Conservation (phyloP, 2,888 invertebrate genomes). For the Agrochola circellaris region DNA sequence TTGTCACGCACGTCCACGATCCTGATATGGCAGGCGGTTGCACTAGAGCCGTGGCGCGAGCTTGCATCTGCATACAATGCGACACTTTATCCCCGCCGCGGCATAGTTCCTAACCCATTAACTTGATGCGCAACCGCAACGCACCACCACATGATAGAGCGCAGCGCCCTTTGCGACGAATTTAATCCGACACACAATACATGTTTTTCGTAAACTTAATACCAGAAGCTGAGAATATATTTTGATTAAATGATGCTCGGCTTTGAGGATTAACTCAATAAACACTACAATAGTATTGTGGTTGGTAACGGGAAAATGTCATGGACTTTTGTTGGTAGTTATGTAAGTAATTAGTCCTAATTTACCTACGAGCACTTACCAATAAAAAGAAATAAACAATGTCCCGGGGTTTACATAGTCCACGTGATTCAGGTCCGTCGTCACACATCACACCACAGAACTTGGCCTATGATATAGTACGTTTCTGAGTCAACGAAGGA, state of each 20-base stretch:
- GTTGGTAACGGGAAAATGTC: not conserved
- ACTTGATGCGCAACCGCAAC: conserved; percentile 25
- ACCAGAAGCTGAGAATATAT: conserved; percentile 28
- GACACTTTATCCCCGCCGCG: conserved; percentile 58
- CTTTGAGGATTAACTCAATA: conserved; percentile 14
- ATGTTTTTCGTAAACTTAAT: conserved; percentile 6
- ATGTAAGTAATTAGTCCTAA: not conserved
- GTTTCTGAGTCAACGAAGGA: conserved; percentile 69
- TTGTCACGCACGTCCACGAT: conserved; percentile 68
- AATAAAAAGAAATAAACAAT: conserved; percentile 10
- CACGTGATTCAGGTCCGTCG: conserved; percentile 43
- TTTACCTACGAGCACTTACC: not conserved
- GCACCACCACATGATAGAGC: conserved; percentile 18
- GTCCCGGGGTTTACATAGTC: conserved; percentile 13
- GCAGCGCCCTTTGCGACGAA: conserved; percentile 11
- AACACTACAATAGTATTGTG: conserved; percentile 2
- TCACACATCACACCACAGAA: conserved; percentile 71
- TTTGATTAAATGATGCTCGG: conserved; percentile 22
- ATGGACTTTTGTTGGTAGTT: not conserved
- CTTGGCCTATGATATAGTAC: conserved; percentile 49
- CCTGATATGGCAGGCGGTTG: conserved; percentile 59
- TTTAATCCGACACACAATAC: conserved; percentile 30
- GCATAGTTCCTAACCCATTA: conserved; percentile 27
- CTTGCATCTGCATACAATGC: conserved; percentile 78
- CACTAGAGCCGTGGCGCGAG: conserved; percentile 64